Percentiles rank a stretch among this genome's conserved stretches.
These are phyloP conservation scores for Pseudomyrmex dendroicus DNA, from an alignment of 1,140 invertebrate species.

Conservation along the genomic window DNA sequence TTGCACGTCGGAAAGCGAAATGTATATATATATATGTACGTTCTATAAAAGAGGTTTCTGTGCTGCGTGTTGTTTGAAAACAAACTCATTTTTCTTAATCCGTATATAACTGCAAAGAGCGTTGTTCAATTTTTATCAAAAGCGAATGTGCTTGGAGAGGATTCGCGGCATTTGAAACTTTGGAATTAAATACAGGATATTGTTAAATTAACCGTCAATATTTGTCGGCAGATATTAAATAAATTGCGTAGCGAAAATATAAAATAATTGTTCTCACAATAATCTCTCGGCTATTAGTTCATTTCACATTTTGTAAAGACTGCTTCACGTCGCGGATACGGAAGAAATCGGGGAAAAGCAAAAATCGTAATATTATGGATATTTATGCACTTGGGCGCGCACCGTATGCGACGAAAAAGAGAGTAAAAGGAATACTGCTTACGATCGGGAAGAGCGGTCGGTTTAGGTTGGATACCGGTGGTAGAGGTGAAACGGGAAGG, in stretches of 20 bases:
- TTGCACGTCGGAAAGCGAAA: background rate
- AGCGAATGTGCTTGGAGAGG: no score
- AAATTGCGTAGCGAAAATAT: background rate
- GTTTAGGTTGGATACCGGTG: slow-evolving; percentile 62
- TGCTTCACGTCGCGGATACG: slow-evolving; percentile 6
- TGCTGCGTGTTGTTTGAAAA: background rate
- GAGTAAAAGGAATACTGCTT: slow-evolving; percentile 67
- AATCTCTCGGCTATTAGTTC: background rate
- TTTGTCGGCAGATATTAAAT: background rate
- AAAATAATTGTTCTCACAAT: background rate
- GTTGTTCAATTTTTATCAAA: no score
- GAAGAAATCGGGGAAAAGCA: slow-evolving; percentile 49
- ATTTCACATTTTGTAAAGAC: background rate
- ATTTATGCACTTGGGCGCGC: slow-evolving; percentile 73
- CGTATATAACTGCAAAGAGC: background rate
- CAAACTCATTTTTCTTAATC: background rate
- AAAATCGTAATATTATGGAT: slow-evolving; percentile 69
- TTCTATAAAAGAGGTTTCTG: no score
- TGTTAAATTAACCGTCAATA: background rate
- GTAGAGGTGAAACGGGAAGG: slow-evolving; percentile 79
- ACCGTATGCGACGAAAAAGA: slow-evolving; percentile 67
- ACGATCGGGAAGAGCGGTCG: slow-evolving; percentile 60
- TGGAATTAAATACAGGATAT: background rate
- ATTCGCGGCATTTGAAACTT: background rate
- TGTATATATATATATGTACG: no score